Evolutionary conservation across 2,888 invertebrate species (phyloP).

Genomic region (Xestia rhomboidea): DNA sequence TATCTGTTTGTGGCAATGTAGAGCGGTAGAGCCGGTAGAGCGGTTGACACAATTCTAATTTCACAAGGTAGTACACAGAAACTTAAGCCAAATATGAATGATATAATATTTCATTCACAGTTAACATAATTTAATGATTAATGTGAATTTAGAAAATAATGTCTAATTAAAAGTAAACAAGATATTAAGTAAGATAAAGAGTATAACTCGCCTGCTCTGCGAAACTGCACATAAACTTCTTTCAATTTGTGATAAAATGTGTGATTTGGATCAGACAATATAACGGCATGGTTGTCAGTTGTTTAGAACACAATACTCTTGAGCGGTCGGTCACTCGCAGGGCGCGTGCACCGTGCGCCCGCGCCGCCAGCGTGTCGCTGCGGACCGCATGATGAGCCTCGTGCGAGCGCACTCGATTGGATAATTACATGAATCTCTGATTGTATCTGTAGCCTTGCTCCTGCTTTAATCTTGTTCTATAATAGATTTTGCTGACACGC

Average conservation of each 20-base stretch:
- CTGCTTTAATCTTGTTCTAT: slow-evolving; percentile 68
- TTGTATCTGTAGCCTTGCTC: slow-evolving; percentile 81
- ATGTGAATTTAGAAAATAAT: neutral
- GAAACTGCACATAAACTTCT: slow-evolving; percentile 12
- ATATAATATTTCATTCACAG: neutral
- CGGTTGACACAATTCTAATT: slow-evolving; percentile 2
- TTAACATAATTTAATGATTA: neutral
- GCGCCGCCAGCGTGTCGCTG: slow-evolving; percentile 61
- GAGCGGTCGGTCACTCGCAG: slow-evolving; percentile 76
- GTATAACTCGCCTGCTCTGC: slow-evolving; percentile 7
- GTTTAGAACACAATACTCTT: slow-evolving; percentile 53
- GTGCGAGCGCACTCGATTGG: slow-evolving; percentile 87
- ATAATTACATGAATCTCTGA: slow-evolving; percentile 86
- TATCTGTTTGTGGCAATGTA: slow-evolving; percentile 33
- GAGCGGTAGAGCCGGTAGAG: slow-evolving; percentile 12
- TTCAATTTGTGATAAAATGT: slow-evolving; percentile 42
- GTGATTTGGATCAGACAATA: slow-evolving; percentile 49
- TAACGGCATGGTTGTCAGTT: slow-evolving; percentile 40
- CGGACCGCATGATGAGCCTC: slow-evolving; percentile 62
- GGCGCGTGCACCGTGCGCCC: slow-evolving; percentile 76
- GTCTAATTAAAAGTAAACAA: neutral
- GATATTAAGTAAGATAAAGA: slow-evolving; percentile 2
- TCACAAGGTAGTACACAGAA: neutral
- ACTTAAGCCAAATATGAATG: slow-evolving; percentile 1
- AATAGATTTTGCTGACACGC: slow-evolving; percentile 39